Conservation (phyloP, 2,113 vertebrate genomes). For the Salvator merianae region DNA sequence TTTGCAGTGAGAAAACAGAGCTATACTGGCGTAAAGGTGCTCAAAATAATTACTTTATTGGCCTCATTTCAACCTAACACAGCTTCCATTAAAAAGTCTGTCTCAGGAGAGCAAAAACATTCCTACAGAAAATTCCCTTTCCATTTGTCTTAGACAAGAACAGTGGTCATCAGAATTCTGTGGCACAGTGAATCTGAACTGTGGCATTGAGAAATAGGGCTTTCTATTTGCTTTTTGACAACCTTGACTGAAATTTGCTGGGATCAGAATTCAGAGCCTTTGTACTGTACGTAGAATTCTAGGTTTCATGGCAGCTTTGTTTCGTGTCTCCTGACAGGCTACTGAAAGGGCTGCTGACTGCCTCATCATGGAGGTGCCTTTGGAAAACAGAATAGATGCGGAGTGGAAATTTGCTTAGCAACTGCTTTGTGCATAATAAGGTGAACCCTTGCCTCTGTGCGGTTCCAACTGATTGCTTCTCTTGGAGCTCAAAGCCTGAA, state of each 20-base stretch:
- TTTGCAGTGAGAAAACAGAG: background rate
- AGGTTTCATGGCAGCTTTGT: background rate
- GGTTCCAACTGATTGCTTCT: background rate
- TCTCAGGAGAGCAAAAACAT: background rate
- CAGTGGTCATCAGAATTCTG: background rate
- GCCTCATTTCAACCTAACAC: background rate
- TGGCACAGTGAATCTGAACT: background rate
- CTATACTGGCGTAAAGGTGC: background rate
- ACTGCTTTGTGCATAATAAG: background rate
- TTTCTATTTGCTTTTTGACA: background rate
- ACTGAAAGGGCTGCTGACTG: background rate
- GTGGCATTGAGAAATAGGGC: too few species aligned
- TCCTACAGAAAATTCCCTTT: background rate
- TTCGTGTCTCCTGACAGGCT: background rate
- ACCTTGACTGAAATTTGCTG: background rate
- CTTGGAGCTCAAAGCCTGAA: background rate
- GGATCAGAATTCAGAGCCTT: background rate
- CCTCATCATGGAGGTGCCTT: background rate
- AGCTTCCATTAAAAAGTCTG: background rate
- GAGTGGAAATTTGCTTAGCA: background rate
- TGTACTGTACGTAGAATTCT: background rate
- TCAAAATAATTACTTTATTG: background rate
- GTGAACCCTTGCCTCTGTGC: background rate
- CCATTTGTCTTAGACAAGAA: background rate
- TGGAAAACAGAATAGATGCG: background rate